Evolutionary conservation across 2,113 vertebrate genomes (phyloP), one percentile per base, ranked within the genome.

Genomic region (Colaptes auratus): DNA sequence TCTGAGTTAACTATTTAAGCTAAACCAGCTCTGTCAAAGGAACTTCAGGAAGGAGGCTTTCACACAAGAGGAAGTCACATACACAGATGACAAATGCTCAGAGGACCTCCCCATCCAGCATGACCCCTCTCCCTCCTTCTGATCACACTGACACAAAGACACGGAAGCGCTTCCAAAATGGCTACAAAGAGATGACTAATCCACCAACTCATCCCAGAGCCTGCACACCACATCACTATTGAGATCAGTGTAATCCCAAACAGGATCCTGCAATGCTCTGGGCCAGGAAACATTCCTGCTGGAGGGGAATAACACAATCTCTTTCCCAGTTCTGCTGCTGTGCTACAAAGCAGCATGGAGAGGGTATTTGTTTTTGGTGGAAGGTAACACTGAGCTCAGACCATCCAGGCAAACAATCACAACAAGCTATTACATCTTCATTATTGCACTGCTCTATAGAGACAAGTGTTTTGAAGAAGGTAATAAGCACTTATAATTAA

Each of bases 401-500:
- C 76, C 70, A 84, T 65, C 24, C 86, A 95, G 86, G 74, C 70
- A 86, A 93, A 88, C 59, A 44, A 78, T 30, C 4, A 2, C 65
- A 58, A 0, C 0, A 72, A 55, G 69, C 93, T 76, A 90, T 82
- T 94, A 94, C 66, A 82, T 95, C 93, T 95, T 95, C 95, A 92
- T 95, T 90, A 95, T 12, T 76, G 88, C 66, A 70, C 70, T 50
- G 83, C 74, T 76, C 94, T 92, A 21, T 7, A 81, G 91, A 95
- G 95, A 96, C 95, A 95, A 97, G 93, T 90, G 91, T 93, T 97
- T 91, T 88, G 92, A 90, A 90, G 90, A 92, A 95, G 93, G 88
- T 81, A 95, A 96, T 96, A 96, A 95, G 80, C 92, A 93, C 93
- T 93, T 95, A 95, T 39, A 97, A 96, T 96, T 95, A 96, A 91